Evolutionary conservation across 2,888 invertebrate species (phyloP), one percentile per base, ranked within the genome.

Genomic region (Rhagonycha fulva): DNA sequence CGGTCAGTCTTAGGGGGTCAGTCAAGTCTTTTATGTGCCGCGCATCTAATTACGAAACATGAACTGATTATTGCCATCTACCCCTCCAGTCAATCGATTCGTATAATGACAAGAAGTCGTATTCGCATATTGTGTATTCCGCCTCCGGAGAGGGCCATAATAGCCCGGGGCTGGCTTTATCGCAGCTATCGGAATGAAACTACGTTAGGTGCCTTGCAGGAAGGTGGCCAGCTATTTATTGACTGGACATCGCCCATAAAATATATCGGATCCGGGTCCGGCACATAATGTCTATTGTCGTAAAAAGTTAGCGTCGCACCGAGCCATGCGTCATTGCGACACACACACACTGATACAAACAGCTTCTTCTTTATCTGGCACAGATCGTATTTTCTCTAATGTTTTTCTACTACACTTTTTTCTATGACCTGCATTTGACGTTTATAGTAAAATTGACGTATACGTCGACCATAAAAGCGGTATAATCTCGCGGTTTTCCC

Each of bases 161-260:
- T 82, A 80, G 82, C 83, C 78, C 80, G 77, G 80, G 82, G 81
- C 80, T 81, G 83, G 80, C 83, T 83, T 84, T 85, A 83, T 83
- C 84, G 83, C 82, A 78, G 77, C 81, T 81, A 80, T 80, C 76
- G 77, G 79, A 80, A 77, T 80, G 81, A 76, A 69, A 72, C 71
- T 72, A 47, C 74, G 74, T 78, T 78, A 80, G 81, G 82, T 82
- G 84, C 81, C 81, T 82, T 70, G 81, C 80, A 82, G 81, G 83
- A 84, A 85, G 85, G 85, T 84, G 84, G 84, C 83, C 84, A 83
- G 85, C 86, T 87, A 88, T 88, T 88, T 88, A 88, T 87, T 87
- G 87, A 88, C 88, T 88, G 87, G 88, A 87, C 88, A 88, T 87
- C 85, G 87, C 83, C 87, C 86, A 87, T 88, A 88, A 87, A 87